A percentile compares a stretch with the other conserved stretches of the same genome.
Evolutionary conservation across 2,888 invertebrate species (phyloP).

Genomic region (Halictus ligatus): DNA sequence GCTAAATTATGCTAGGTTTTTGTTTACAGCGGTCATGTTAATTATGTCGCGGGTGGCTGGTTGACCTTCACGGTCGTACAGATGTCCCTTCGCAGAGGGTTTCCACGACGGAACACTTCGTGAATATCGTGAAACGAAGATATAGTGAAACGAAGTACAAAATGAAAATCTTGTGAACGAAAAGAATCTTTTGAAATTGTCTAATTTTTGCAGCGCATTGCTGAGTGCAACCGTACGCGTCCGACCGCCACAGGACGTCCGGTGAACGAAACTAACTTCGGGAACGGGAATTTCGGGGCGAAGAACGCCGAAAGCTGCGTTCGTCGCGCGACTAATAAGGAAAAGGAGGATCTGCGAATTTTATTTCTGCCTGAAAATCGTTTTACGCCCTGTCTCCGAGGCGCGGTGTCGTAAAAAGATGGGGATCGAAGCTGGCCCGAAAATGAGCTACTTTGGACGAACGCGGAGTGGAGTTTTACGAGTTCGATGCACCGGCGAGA

Average conservation of each 20-base stretch:
- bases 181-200: no score
- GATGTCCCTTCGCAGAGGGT: no score
- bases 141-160: no score
- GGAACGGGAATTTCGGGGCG: not conserved
- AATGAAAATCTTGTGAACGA: no score
- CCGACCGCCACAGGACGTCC: no score
- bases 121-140: no score
- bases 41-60: no score
- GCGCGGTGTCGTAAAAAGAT: not conserved
- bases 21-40: no score
- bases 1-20: no score
- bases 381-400: not conserved
- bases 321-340: not conserved
- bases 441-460: not conserved
- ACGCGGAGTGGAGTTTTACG: slow-evolving; percentile 9
- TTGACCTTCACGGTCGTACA: no score
- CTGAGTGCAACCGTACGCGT: not conserved
- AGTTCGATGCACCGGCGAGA: slow-evolving; percentile 16
- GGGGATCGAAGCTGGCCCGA: slow-evolving; percentile 2
- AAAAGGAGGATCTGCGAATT: not conserved
- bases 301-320: not conserved
- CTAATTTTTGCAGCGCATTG: no score
- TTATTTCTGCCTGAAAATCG: slow-evolving; percentile 6
- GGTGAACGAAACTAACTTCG: not conserved
- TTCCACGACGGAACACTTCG: no score